These are phyloP conservation scores for Pristiophorus japonicus DNA, from an alignment of 2,113 vertebrate genomes.

Conservation along the genomic window DNA sequence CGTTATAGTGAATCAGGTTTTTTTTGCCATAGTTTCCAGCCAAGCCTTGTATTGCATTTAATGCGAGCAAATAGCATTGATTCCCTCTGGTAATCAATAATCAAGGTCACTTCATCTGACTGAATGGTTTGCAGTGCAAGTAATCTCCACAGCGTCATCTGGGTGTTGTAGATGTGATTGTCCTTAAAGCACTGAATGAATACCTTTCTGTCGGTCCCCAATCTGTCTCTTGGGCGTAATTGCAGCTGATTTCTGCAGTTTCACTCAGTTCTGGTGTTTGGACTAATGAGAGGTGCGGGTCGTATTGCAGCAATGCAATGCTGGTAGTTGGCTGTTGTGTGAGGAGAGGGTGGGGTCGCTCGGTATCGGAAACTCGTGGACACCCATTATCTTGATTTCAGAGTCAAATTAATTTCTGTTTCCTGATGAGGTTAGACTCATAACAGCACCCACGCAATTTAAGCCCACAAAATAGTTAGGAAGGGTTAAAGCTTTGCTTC, in stretches of 20 bases:
- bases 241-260: background rate
- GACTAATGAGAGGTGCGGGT: no score
- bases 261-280: background rate
- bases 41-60: background rate
- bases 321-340: no score
- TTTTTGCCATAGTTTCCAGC: background rate
- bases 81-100: background rate
- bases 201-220: background rate
- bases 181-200: background rate
- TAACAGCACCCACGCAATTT: background rate
- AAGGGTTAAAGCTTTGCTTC: background rate
- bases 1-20: background rate
- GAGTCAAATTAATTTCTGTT: background rate
- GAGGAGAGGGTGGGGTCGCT: background rate
- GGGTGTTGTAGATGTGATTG: background rate
- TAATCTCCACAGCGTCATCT: background rate
- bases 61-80: background rate
- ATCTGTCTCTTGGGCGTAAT: background rate
- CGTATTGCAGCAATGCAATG: background rate
- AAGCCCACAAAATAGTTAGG: background rate
- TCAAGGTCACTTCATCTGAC: background rate
- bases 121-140: background rate
- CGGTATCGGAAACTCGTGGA: background rate
- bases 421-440: background rate
- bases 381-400: background rate